These are phyloP conservation scores for Champsocephalus gunnari DNA, from an alignment of 2,797 vertebrate genomes.

Conservation along the genomic window DNA sequence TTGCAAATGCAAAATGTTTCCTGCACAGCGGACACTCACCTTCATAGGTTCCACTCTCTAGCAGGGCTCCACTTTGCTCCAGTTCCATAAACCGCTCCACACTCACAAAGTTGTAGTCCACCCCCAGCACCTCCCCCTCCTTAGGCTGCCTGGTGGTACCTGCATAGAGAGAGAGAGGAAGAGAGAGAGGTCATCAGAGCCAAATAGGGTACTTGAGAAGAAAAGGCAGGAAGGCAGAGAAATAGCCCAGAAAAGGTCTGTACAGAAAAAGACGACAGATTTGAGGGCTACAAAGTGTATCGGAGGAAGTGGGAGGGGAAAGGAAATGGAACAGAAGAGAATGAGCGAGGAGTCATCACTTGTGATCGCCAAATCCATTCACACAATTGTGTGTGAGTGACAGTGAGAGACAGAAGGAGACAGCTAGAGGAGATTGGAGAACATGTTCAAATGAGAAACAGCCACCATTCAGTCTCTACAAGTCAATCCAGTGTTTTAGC, in stretches of 20 bases:
- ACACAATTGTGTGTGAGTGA: constrained; percentile 65
- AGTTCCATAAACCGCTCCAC: constrained; percentile 99
- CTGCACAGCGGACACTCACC: constrained; percentile 83
- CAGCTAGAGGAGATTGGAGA: constrained; percentile 18
- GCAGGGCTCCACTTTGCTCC: constrained; percentile 97
- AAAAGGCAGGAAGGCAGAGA: constrained; percentile 75
- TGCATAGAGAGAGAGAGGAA: constrained; percentile 63
- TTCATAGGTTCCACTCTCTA: constrained; percentile 99
- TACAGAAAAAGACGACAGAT: constrained; percentile 60
- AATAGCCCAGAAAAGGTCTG: constrained; percentile 43
- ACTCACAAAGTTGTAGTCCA: constrained; percentile 99
- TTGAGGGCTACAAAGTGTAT: constrained; percentile 63
- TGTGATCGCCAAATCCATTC: constrained; percentile 74
- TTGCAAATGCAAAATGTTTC: constrained; percentile 35
- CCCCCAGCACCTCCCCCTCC: constrained; percentile 98
- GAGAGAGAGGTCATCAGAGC: constrained; percentile 65
- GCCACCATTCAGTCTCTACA: constrained; percentile 47
- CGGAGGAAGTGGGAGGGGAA: constrained; percentile 72
- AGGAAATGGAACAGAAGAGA: constrained; percentile 74
- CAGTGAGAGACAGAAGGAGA: constrained; percentile 55
- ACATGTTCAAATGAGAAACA: constrained; percentile 38
- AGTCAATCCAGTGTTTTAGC: constrained; percentile 52
- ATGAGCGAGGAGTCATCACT: constrained; percentile 68
- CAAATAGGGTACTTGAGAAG: constrained; percentile 75
- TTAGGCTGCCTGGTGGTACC: constrained; percentile 99